Evolutionary conservation across 2,797 vertebrate species (phyloP), one percentile per base, ranked within the genome.

Genomic region (Ibycter americanus): DNA sequence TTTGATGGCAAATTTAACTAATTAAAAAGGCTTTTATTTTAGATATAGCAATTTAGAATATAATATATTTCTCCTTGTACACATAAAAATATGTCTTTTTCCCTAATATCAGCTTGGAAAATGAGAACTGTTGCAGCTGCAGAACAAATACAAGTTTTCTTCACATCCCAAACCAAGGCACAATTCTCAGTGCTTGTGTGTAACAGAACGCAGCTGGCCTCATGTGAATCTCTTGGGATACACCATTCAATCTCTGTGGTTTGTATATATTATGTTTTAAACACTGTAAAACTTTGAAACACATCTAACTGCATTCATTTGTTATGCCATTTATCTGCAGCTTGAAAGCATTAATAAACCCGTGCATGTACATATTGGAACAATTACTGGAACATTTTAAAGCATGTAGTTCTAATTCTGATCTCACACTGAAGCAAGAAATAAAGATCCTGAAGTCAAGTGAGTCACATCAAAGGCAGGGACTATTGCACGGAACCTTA

Each of bases 161-260:
- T 98, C 90, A 76, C 77, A 40, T 97, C 97, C 16, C 91, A 93
- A 56, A 82, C 72, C 49, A 95, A 97, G 18, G 97, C 98, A 83
- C 61, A 62, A 36, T 98, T 98, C 90, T 97, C 95, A 81, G 96
- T 97, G 80, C 71, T 94, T 74, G 93, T 98, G 62, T 98, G 98
- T 66, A 98, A 91, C 54, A 76, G 31, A 73, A 96, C 80, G 0
- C 65, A 96, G 72, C 56, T 83, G 56, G 72, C 65, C 31, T 76
- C 82, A 12, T 98, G 98, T 90, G 94, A 85, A 72, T 83, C 63
- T 74, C 34, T 94, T 70, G 95, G 96, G 81, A 96, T 49, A 25
- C 88, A 46, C 54, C 82, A 92, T 52, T 93, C 96, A 62, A 61
- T 97, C 59, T 95, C 95, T 94, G 74, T 76, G 97, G 97, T 98